Conservation (phyloP, 2,797 vertebrate genomes). For the Urophycis tenuis region DNA sequence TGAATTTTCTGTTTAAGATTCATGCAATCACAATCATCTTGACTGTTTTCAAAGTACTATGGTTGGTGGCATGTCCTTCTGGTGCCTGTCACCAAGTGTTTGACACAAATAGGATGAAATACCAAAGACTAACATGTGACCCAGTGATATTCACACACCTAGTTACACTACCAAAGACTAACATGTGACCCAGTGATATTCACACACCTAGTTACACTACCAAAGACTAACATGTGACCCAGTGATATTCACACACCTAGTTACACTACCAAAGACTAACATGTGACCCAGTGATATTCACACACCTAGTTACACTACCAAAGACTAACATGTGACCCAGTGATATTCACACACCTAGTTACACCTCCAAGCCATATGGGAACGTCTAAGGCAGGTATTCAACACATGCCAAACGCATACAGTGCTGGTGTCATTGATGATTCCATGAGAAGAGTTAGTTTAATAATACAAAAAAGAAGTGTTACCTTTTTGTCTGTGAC, state of each 20-base stretch:
- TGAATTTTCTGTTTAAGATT: too few species aligned
- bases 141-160: conserved; percentile 47
- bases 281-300: conserved; percentile 44
- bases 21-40: too few species aligned
- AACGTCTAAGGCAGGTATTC: too few species aligned
- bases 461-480: not conserved
- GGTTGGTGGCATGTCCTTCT: too few species aligned
- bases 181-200: too few species aligned
- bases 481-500: too few species aligned
- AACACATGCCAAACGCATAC: too few species aligned
- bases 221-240: too few species aligned
- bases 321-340: conserved; percentile 38
- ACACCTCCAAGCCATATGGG: not conserved
- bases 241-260: too few species aligned
- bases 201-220: conserved; percentile 32
- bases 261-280: conserved; percentile 17
- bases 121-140: conserved; percentile 36
- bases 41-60: too few species aligned
- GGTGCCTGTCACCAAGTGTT: conserved; percentile 4
- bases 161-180: not conserved
- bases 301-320: too few species aligned
- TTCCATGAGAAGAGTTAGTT: conserved; percentile 32
- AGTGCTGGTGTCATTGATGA: too few species aligned
- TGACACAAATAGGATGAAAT: conserved; percentile 22
- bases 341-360: conserved; percentile 45